phyloP scores from a whole-genome alignment of 1,140 invertebrate species.

The Drosophila jambulina region DNA sequence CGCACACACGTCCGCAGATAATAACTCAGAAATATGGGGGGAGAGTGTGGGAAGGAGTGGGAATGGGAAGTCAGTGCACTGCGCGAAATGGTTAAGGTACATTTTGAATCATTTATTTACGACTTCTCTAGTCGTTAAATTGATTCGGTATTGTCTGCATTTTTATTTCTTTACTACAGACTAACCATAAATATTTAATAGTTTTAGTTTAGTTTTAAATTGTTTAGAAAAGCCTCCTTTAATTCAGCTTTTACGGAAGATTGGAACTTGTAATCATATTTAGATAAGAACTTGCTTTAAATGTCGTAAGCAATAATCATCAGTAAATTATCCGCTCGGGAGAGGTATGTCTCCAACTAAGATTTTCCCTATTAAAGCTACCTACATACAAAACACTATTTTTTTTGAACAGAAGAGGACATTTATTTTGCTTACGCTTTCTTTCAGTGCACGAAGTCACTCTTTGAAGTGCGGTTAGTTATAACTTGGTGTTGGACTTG shows the following conservation, averaged over 20 bases:
- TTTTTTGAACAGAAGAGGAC: neutral
- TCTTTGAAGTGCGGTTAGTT: constrained; percentile 13
- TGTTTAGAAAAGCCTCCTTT: no score
- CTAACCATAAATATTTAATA: neutral
- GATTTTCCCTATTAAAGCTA: no score
- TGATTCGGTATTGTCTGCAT: no score
- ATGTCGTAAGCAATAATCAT: no score
- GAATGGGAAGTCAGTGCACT: constrained; percentile 18
- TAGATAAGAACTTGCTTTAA: no score
- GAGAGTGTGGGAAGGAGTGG: constrained; percentile 7
- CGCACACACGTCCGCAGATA: constrained; percentile 58
- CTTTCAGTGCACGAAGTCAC: constrained; percentile 10
- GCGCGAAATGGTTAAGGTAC: neutral
- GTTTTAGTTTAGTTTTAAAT: neutral
- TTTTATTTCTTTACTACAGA: neutral
- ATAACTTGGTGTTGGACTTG: constrained; percentile 17
- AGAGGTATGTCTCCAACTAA: no score
- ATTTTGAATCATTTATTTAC: neutral
- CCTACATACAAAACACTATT: neutral
- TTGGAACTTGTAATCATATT: no score
- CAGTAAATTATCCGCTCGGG: neutral
- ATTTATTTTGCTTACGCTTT: neutral
- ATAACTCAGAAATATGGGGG: constrained; percentile 42
- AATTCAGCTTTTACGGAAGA: no score
- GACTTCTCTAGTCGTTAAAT: neutral